These are phyloP conservation scores for Lithophane ornitopus DNA, from an alignment of 2,888 invertebrate genomes.

Conservation along the genomic window DNA sequence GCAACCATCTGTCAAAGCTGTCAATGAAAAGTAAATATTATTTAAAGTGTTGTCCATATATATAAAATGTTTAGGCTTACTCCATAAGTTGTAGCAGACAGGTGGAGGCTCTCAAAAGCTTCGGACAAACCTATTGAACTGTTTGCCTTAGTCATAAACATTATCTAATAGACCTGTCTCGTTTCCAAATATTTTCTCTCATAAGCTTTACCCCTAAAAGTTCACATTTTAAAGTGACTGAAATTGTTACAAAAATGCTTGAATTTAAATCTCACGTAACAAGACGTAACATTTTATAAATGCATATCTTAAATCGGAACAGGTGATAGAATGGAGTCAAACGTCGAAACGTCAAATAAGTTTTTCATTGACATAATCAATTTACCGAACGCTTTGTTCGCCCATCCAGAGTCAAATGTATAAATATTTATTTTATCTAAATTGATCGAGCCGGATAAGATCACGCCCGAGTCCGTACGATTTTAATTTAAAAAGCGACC, in stretches of 20 bases:
- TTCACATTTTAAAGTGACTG: conserved; percentile 38
- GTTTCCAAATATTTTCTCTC: conserved; percentile 42
- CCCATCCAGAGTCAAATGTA: conserved; percentile 88
- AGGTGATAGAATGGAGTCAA: conserved; percentile 84
- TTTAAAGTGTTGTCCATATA: conserved; percentile 60
- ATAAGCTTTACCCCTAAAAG: conserved; percentile 33
- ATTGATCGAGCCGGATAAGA: conserved; percentile 90
- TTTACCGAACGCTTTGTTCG: conserved; percentile 89
- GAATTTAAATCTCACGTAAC: conserved; percentile 40
- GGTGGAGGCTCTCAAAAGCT: conserved; percentile 50
- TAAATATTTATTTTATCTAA: conserved; percentile 91
- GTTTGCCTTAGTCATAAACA: conserved; percentile 56
- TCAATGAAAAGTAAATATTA: conserved; percentile 64
- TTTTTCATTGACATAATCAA: conserved; percentile 87
- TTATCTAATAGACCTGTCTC: conserved; percentile 43
- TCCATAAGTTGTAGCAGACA: conserved; percentile 56
- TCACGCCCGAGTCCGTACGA: conserved; percentile 86
- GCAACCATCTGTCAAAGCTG: conserved; percentile 62
- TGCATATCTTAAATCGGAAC: conserved; percentile 78
- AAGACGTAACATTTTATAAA: conserved; percentile 46
- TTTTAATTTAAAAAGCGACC: conserved; percentile 89
- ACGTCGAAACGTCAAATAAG: conserved; percentile 76
- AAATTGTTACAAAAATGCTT: conserved; percentile 29
- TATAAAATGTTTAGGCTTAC: conserved; percentile 48
- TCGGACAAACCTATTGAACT: conserved; percentile 37